Evolutionary conservation across 2,113 vertebrate genomes (phyloP), one percentile per base, ranked within the genome.

Genomic region (Aspiorhynchus laticeps): DNA sequence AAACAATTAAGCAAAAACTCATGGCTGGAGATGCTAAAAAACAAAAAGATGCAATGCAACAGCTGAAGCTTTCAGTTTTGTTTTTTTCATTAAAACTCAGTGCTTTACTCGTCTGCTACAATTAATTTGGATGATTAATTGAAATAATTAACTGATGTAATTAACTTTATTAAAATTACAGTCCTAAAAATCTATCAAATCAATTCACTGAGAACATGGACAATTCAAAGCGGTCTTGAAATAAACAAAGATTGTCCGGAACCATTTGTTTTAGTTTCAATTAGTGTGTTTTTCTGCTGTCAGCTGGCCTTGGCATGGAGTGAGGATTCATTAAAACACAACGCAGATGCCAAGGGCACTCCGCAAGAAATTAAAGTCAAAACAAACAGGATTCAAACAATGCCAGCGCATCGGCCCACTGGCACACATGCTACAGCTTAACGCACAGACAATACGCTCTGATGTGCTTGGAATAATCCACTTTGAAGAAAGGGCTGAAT

Each of bases 351-450:
- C 56, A 77, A 51, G 59, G 74, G 41, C 67, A 67, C 48, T 28
- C 36, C n/a, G 46, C 41, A 26, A 41, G 74, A 63, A 67, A 74
- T 86, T 74, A 53, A 86, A 53, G 76, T 36, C 28, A 14, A 69
- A 81, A 75, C 67, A n/a, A 75, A 84, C 71, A 71, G 46, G 31
- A 71, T 80, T 63, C 28, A 86, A 75, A 83, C 73, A 48, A 61
- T 74, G 51, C 31, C 56, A 48, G 41, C 56, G 63, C 48, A 87
- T 79, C 41, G 15, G 9, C 19, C 28, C 75, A 46, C 74, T 78
- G 83, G 12, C 51, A 26, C 46, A 83, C 61, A 63, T 48, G 51
- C 41, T 33, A 85, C 51, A 36, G 48, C 17, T 67, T 85, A 71
- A 31, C 76, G 63, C 51, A 67, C 12, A 63, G 41, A 33, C 28